Base-by-base conservation (phyloP, 2,888 invertebrate species). In the Ornithoptera alexandrae region DNA sequence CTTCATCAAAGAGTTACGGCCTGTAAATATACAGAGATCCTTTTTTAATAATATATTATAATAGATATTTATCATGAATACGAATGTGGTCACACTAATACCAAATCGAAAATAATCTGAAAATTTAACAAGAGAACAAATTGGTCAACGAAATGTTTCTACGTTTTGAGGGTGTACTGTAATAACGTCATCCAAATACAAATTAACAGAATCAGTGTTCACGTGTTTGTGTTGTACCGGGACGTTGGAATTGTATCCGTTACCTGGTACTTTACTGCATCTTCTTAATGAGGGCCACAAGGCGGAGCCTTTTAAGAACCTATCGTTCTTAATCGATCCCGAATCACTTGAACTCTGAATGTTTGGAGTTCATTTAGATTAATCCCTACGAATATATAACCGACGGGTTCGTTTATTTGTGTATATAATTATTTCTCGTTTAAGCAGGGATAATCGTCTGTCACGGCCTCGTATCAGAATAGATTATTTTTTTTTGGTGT, bases 161-260 rank as follows among this genome's bases (percentile, higher is more conserved):
- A 50, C 17, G 57, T 65, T 58, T 59, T 30, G 24, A 67, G 62
- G 59, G 61, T 71, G 71, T 67, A 71, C 81, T 79, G 78, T 84
- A 79, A 81, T 81, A 79, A 80, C 77, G 74, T 77, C 77, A 71
- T 75, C 78, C 77, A 78, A 75, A 75, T 75, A 82, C 81, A 78
- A 77, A 79, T 82, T 81, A 78, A 78, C 76, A 75, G 46, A 76
- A 78, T 76, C 74, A 69, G 66, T 76, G 76, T 78, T 76, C 74
- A 78, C 73, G 72, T 75, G 60, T 61, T 64, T 61, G 61, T 77
- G 77, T 72, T 72, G 10, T 69, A 20, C 42, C n/a, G 20, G 69
- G 62, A 62, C 39, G n/a, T 5, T 58, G 57, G 57, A 15, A 24
- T 53, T 53, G 65, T 66, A 61, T 65, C 42, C 62, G 61, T 36